Conservation (phyloP, 2,113 vertebrate genomes). For the rat (Rattus norvegicus) region DNA sequence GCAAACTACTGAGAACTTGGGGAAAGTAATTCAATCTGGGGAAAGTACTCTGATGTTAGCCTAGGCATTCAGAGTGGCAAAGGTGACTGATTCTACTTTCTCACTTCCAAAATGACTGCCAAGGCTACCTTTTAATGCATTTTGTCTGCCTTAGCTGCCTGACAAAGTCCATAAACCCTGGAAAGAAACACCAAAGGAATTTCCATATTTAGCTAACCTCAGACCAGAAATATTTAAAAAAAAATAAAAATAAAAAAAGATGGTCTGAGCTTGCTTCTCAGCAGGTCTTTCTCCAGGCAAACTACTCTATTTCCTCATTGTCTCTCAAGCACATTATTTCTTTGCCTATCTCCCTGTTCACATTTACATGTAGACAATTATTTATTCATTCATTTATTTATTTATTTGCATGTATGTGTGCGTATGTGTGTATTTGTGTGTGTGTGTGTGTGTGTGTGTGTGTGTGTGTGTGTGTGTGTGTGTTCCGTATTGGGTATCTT, state of each 20-base stretch:
- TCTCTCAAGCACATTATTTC: not conserved
- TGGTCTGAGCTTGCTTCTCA: not conserved
- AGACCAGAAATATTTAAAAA: not conserved
- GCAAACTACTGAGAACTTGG: not conserved
- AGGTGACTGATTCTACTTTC: not conserved
- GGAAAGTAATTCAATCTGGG: not conserved
- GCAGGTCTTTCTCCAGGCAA: not conserved
- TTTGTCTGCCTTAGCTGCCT: not conserved
- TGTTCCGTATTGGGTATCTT: not conserved
- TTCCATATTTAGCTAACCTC: not conserved
- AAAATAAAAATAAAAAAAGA: not conserved
- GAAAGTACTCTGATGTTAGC: conserved; percentile 29
- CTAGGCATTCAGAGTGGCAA: not conserved
- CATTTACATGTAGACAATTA: not conserved
- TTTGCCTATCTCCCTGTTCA: not conserved
- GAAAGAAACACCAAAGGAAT: not conserved
- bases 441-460: too few species aligned
- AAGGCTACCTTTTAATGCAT: not conserved
- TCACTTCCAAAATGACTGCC: conserved; percentile 39
- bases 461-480: not conserved
- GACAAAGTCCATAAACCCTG: not conserved
- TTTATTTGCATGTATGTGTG: not conserved
- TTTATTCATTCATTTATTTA: not conserved
- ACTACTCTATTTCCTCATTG: not conserved
- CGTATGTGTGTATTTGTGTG: too few species aligned